Conservation (phyloP, 53 echinoderm and acorn worm species). For the Paelopatides confundens region DNA sequence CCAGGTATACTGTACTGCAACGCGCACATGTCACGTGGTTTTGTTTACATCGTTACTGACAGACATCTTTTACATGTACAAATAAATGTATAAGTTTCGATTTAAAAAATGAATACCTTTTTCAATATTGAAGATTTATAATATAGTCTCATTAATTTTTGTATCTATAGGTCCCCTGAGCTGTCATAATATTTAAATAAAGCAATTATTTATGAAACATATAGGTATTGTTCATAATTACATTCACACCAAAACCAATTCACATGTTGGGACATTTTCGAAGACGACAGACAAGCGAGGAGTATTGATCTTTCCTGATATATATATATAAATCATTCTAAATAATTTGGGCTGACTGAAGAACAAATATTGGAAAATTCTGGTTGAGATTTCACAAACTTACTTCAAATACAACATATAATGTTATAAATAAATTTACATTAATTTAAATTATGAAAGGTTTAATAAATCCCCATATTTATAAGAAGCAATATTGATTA, state of each 20-base stretch:
- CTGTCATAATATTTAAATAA: not conserved
- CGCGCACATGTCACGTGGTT: constrained; percentile 54
- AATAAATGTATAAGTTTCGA: not conserved
- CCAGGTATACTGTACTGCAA: not conserved
- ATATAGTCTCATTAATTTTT: too few relatives aligned
- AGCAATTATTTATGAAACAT: too few relatives aligned
- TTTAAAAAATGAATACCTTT: not conserved
- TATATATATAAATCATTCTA: too few relatives aligned
- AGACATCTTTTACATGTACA: not conserved
- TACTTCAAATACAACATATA: too few relatives aligned
- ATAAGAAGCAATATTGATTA: not conserved
- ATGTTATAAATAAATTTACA: too few relatives aligned
- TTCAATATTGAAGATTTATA: too few relatives aligned
- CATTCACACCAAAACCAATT: not conserved
- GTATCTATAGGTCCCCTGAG: too few relatives aligned
- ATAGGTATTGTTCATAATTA: not conserved
- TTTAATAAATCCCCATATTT: not conserved
- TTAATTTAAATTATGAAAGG: too few relatives aligned
- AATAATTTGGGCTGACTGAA: too few relatives aligned
- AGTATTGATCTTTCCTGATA: not conserved
- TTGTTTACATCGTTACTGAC: constrained; percentile 64
- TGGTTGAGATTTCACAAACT: too few relatives aligned
- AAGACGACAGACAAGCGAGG: not conserved
- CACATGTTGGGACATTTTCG: not conserved
- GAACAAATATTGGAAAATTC: too few relatives aligned